Base-by-base conservation (phyloP, 2,797 vertebrate species). In the Sternarchorhynchus goeldii region DNA sequence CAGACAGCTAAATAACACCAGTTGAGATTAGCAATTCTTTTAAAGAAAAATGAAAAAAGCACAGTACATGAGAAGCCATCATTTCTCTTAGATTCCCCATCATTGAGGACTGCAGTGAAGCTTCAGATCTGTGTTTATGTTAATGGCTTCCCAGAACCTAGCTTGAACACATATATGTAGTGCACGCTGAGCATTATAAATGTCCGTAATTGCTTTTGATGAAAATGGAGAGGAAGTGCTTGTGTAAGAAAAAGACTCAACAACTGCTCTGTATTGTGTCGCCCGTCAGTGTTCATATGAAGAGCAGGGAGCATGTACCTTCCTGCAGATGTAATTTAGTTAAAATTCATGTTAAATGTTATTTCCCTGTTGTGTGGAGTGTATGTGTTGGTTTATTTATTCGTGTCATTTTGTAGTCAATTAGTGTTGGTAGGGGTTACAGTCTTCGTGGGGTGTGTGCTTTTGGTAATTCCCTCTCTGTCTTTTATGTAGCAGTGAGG, bases 21-120 rank as follows among this genome's bases (percentile, higher is more conserved):
- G 36, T 41, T 41, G 77, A 68, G 80, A 81, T 66, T 53, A 77
- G 78, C 75, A 78, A 76, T 81, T 75, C 62, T 69, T 76, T 14
- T 57, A 73, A 57, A 64, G 56, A 75, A 76, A 57, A 64, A n/a
- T n/a, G n/a, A n/a, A 65, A 75, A 67, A 75, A 69, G 76, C 76
- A 25, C 25, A 81, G 72, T 72, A 78, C 41, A 78, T 76, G 67
- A 83, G 77, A 50, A 69, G 72, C 17, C 73, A 21, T 75, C 66
- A 60, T 78, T 79, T 77, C 60, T 31, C 64, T 66, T 56, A 74
- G 71, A 70, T 29, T 3, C 65, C 68, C 45, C 63, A 58, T 76
- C 77, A 60, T 4, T 39, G 31, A 76, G 58, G 31, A 12, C 20
- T 53, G 68, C 73, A 21, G 8, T 7, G 18, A 66, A 45, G 31